Base-by-base conservation (phyloP, 2,797 vertebrate species). In the Cossypha niveicapilla region DNA sequence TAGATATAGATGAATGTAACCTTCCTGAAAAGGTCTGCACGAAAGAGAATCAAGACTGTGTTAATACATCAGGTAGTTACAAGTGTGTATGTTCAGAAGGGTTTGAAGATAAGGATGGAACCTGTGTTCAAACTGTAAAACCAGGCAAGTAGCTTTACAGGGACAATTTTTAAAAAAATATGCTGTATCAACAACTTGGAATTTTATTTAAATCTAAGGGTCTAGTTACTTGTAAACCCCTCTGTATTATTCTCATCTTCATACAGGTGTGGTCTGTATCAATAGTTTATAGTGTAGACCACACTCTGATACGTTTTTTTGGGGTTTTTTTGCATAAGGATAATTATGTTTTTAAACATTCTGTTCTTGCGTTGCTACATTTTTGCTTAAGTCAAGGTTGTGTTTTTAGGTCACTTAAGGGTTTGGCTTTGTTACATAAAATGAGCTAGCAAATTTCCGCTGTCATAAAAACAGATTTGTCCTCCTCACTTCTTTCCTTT, bases 1-100 rank as follows among this genome's bases (percentile, higher is more conserved):
- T 94, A 99, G 99, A 99, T 78, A 34, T 99, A 7, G 97, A 99
- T 30, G 99, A 99, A 94, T 99, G 99, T 90, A 97, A 96, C 2
- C 97, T 96, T 73, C 56, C 97, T 0, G 98, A 98, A 65, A 61
- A 96, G 2, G 90, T 91, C 1, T 99, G 99, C 60, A 17, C 42
- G 0, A 91, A 97, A 83, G 97, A 98, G 42, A 96, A 98, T 37
- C 98, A 98, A 88, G 95, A 98, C 91, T 99, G 99, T 87, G 73
- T 99, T 81, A 99, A 99, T 95, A 98, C 92, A 1, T 93, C 97
- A 5, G 99, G 99, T 62, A 98, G 98, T 95, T 99, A 98, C 62
- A 94, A 93, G 58, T 99, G 99, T 63, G 86, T 97, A 47, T 99
- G 99, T 82, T 89, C 95, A 5, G 94, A 95, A 6, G 98, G 98